Conservation (phyloP, 2,113 vertebrate species). For the Neofelis nebulosa region DNA sequence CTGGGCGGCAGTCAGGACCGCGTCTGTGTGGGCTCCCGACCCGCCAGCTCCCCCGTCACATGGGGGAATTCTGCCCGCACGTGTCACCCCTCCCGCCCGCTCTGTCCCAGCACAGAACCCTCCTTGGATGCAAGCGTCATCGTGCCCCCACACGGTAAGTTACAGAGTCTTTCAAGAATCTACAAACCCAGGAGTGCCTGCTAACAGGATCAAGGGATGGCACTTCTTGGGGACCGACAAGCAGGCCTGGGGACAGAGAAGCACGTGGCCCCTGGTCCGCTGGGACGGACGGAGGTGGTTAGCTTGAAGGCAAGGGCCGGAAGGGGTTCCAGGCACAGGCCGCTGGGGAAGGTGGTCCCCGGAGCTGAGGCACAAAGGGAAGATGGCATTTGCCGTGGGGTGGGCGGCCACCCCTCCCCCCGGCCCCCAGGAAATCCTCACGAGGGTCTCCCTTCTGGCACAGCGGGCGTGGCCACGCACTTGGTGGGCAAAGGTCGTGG, state of each 20-base stretch:
- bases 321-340: neutral
- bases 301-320: neutral
- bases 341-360: neutral
- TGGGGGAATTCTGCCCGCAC: too few species aligned
- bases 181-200: fast-evolving
- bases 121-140: fast-evolving
- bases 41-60: fast-evolving
- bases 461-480: fast-evolving
- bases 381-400: neutral
- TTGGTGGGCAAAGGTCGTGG: neutral
- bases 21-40: fast-evolving
- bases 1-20: fast-evolving
- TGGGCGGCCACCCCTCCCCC: neutral
- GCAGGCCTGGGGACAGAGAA: neutral
- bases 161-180: too few species aligned
- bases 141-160: fast-evolving
- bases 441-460: fast-evolving
- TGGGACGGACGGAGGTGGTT: fast-evolving
- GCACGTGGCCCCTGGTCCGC: too few species aligned
- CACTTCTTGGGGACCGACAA: fast-evolving
- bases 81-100: fast-evolving
- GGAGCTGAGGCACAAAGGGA: fast-evolving
- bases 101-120: neutral
- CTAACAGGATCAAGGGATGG: fast-evolving
- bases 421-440: neutral